Evolutionary conservation across 2,888 invertebrate species (phyloP).

Genomic region (Ectemnius cavifrons): DNA sequence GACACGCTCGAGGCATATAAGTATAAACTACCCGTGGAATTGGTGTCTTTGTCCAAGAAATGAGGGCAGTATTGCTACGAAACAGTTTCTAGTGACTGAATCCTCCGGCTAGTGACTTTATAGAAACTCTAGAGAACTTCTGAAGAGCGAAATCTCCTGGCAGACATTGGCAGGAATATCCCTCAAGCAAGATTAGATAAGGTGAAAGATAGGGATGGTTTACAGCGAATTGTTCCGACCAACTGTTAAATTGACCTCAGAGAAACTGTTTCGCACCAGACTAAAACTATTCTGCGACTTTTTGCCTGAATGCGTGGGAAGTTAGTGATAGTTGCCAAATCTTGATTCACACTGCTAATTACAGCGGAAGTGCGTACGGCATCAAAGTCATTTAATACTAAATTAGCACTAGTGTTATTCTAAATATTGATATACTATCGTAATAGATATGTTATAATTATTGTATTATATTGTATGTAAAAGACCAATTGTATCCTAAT

Average conservation of each 20-base stretch:
- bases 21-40: conserved; percentile 54
- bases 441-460: too few species aligned
- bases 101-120: conserved; percentile 59
- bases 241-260: conserved; percentile 33
- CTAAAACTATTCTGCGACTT: conserved; percentile 8
- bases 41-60: conserved; percentile 66
- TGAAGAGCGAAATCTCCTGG: conserved; percentile 43
- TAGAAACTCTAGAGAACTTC: conserved; percentile 36
- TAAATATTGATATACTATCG: too few species aligned
- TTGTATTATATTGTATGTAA: too few species aligned
- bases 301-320: not conserved
- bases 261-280: conserved; percentile 27
- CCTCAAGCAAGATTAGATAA: conserved; percentile 26
- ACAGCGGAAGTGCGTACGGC: too few species aligned
- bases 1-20: conserved; percentile 25
- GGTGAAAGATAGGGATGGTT: not conserved
- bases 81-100: conserved; percentile 48
- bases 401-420: too few species aligned
- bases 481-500: too few species aligned
- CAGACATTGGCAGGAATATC: conserved; percentile 23
- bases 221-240: not conserved
- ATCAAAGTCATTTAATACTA: too few species aligned
- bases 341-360: conserved; percentile 8
- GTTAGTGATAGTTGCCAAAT: not conserved
- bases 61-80: conserved; percentile 59